Evolutionary conservation across 2,797 vertebrate genomes (phyloP).

Genomic region (Bovichtus variegatus): DNA sequence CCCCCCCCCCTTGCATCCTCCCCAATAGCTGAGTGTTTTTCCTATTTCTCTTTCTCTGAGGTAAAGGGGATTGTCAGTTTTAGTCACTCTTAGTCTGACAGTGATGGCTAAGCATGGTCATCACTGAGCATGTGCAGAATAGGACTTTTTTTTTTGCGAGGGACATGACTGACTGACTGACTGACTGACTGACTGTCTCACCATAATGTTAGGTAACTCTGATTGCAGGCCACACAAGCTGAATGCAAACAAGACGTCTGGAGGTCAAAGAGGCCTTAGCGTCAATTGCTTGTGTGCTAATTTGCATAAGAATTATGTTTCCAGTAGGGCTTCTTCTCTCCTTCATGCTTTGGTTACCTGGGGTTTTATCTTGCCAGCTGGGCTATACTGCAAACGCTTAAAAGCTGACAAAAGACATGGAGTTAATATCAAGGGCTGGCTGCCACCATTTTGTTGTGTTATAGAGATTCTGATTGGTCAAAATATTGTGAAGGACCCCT

Average conservation of each 20-base stretch:
- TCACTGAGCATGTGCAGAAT: slow-evolving; percentile 60
- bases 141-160: slow-evolving; percentile 45
- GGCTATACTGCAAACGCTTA: not conserved
- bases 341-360: slow-evolving; percentile 27
- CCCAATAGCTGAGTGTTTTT: slow-evolving; percentile 52
- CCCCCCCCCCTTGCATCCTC: slow-evolving; percentile 24
- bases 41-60: slow-evolving; percentile 65
- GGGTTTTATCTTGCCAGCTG: slow-evolving; percentile 15
- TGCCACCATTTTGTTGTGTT: slow-evolving; percentile 23
- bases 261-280: slow-evolving; percentile 37
- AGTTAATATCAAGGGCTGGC: slow-evolving; percentile 2
- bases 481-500: not conserved
- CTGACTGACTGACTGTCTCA: slow-evolving; percentile 42
- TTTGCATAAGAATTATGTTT: slow-evolving; percentile 45
- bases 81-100: slow-evolving; percentile 66
- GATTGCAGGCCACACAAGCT: slow-evolving; percentile 30
- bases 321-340: slow-evolving; percentile 3
- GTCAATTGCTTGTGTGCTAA: slow-evolving; percentile 12
- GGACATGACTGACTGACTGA: slow-evolving; percentile 50
- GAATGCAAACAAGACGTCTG: slow-evolving; percentile 1
- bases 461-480: slow-evolving; percentile 23
- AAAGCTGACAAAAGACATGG: slow-evolving; percentile 23
- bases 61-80: slow-evolving; percentile 74
- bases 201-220: slow-evolving; percentile 53
- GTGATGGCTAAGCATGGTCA: slow-evolving; percentile 72